Base-by-base conservation (phyloP, 2,113 vertebrate species). In the Cromileptes altivelis region DNA sequence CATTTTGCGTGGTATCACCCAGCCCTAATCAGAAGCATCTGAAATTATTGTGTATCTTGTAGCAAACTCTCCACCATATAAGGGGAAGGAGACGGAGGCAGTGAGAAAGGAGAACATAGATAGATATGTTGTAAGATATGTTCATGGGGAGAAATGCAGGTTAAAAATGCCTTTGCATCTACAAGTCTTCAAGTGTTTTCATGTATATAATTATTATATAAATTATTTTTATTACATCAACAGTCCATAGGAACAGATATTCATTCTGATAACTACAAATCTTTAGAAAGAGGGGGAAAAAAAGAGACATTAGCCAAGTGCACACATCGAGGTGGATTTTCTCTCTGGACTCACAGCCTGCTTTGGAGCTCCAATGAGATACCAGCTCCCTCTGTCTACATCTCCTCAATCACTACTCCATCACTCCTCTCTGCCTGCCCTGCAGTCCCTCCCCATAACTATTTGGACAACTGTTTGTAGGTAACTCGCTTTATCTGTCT, bases 361-460 rank as follows among this genome's bases (percentile, higher is more conserved):
- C 56, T 69, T 84, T 64, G 7, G 52, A 79, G 83, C 78, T 72
- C 77, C 83, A 91, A 81, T 91, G 80, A 84, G 62, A 90, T 65
- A 80, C 52, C 74, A 86, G 25, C 85, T 82, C 63, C 18, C 70
- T 85, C 65, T 60, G 23, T 84, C 83, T 82, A 80, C 81, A 19
- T 70, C 52, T 85, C 65, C 73, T 75, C 80, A 61, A 78, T 83
- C 80, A 85, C 50, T 27, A 1, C 71, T 81, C 70, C 12, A 9
- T 79, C 69, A 71, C 63, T 27, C 71, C 69, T 67, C 67, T 70
- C 78, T 21, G n/a, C 47, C 86, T 21, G 58, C 33, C 12, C 80
- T 75, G 60, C 60, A 52, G 64, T 64, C 37, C 21, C 45, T 58
- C 78, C 69, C 78, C 77, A 62, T 65, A 82, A 80, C 82, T 55